Evolutionary conservation across 2,797 vertebrate species (phyloP), one percentile per base, ranked within the genome.

Genomic region (Crax fasciolata): DNA sequence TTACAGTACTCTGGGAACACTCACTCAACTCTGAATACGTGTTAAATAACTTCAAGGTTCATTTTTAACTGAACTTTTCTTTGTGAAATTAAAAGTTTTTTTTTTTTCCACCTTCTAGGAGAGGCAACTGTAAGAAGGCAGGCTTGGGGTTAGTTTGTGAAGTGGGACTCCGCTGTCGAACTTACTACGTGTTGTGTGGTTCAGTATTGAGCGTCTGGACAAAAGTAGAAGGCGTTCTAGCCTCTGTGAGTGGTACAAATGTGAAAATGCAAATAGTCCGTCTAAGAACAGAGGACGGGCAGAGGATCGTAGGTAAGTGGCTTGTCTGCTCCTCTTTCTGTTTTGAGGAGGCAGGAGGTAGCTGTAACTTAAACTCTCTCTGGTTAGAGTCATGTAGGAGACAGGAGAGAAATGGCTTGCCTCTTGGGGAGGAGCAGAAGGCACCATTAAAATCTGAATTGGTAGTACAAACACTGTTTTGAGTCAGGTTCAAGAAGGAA

Each of bases 261-360:
- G 99, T 99, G 21, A 99, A 99, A 93, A 99, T 99, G 98, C 99
- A 99, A 84, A 99, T 99, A 4, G 99, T 99, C 13, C 99, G 99
- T 12, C 98, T 99, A 17, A 97, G 99, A 95, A 99, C 99, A 2
- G 99, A 99, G 86, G 99, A 99, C 2, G 99, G 99, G 30, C 99
- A 99, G 94, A 98, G 99, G 95, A 99, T 99, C 43, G 99, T 99
- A 57, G 99, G 99, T 99, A 66, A 97, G 99, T 96, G 39, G 23
- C 3, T 13, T 13, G 11, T 48, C 83, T 68, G 49, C 41, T 78
- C 9, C 38, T 58, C 30, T 73, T 54, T 70, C 48, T 14, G 0
- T 11, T 46, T 11, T 3, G 18, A 5, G 44, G 18, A 5, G 44
- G 54, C n/a, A 32, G 12, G 14, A 25, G n/a, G 4, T 11, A 32